phyloP scores from a whole-genome alignment of 2,797 vertebrate genomes.

The Poecilia gillii region DNA sequence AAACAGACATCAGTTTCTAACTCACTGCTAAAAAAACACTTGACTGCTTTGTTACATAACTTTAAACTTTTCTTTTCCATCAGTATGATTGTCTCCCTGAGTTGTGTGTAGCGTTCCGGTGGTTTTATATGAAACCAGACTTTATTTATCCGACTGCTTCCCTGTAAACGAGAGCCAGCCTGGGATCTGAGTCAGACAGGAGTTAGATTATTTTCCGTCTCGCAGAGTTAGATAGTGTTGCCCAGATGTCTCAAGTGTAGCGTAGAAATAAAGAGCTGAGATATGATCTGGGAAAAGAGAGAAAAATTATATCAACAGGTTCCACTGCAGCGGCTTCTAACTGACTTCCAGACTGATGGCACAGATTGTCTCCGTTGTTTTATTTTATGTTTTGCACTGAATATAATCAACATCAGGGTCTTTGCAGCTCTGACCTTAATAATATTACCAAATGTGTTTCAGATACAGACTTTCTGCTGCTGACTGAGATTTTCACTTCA shows the following conservation, averaged over 20 bases:
- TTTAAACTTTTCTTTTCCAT: not conserved
- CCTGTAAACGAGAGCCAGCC: not conserved
- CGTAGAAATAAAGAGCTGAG: not conserved
- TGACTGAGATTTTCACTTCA: not conserved
- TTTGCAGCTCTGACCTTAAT: not conserved
- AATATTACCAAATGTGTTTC: not conserved
- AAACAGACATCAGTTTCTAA: not conserved
- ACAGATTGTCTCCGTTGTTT: not conserved
- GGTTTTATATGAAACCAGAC: not conserved
- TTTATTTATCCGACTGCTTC: not conserved
- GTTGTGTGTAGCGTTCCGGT: not conserved
- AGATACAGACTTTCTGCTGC: not conserved
- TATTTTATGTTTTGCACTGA: not conserved
- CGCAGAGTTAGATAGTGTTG: not conserved
- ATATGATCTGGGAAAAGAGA: constrained; percentile 2
- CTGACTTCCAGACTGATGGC: not conserved
- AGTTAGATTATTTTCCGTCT: not conserved
- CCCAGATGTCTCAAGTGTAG: constrained; percentile 6
- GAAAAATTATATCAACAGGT: constrained; percentile 27
- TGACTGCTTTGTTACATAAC: not conserved
- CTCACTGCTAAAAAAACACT: not conserved
- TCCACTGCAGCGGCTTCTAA: not conserved
- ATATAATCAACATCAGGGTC: not conserved
- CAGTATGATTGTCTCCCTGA: not conserved
- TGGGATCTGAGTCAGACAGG: constrained; percentile 10